Evolutionary conservation across 2,888 invertebrate species (phyloP).

Genomic region (Stenchaetothrips biformis): DNA sequence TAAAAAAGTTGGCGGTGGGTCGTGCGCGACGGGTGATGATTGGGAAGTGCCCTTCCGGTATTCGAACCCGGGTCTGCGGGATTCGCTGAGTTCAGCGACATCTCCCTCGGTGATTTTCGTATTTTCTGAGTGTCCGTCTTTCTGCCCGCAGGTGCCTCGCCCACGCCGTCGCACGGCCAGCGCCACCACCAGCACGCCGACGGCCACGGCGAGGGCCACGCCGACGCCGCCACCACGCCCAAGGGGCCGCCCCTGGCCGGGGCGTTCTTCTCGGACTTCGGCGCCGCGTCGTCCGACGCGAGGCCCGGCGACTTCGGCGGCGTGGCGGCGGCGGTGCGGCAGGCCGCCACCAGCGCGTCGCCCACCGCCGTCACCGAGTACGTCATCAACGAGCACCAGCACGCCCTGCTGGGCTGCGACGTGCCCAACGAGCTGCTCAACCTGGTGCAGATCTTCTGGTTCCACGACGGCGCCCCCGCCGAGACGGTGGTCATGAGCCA

Average conservation of each 20-base stretch:
- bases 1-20: no score
- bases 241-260: neutral
- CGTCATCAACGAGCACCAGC: conserved; percentile 27
- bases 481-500: conserved; percentile 37
- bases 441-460: conserved; percentile 22
- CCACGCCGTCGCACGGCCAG: neutral
- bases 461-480: conserved; percentile 18
- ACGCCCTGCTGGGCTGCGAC: conserved; percentile 30
- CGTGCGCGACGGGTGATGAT: no score
- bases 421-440: neutral
- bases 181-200: neutral
- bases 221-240: neutral
- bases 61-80: no score
- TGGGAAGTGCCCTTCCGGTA: no score
- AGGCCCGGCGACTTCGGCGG: neutral
- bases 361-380: neutral
- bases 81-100: no score
- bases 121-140: neutral
- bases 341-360: neutral
- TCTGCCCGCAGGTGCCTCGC: neutral
- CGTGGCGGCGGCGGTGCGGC: neutral
- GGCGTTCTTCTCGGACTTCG: neutral
- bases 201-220: neutral
- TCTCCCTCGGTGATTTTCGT: no score
- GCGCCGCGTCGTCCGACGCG: neutral